Percentiles rank a stretch among this genome's conserved stretches.
Conservation (phyloP, 2,113 vertebrate genomes). For the Patagioenas fasciata region DNA sequence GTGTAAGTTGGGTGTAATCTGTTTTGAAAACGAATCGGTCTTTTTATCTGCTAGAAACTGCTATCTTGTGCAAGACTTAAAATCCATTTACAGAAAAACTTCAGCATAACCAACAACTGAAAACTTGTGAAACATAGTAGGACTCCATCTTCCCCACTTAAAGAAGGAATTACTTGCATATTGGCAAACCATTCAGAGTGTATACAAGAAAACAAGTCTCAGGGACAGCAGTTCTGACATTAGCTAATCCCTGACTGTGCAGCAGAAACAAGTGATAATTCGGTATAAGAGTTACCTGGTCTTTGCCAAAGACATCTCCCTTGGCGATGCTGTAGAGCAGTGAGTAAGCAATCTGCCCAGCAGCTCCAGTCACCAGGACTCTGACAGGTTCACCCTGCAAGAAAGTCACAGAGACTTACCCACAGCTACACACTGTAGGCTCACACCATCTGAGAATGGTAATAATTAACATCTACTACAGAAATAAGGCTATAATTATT, state of each 20-base stretch:
- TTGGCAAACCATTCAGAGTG: neutral
- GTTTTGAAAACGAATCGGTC: neutral
- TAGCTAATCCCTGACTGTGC: neutral
- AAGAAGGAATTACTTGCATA: neutral
- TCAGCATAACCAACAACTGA: neutral
- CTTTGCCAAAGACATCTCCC: conserved; percentile 95
- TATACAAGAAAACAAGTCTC: neutral
- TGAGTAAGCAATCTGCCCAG: conserved; percentile 96
- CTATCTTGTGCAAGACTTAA: neutral
- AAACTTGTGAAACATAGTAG: neutral
- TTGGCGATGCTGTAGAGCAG: conserved; percentile 94
- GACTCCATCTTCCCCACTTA: neutral
- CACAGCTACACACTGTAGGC: neutral
- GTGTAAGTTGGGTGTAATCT: neutral
- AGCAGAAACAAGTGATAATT: neutral
- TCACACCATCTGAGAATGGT: neutral
- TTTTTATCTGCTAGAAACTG: neutral
- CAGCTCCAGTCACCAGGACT: conserved; percentile 95
- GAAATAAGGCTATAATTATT: neutral
- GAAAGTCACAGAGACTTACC: neutral
- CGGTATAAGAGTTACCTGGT: conserved; percentile 84
- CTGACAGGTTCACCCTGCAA: conserved; percentile 86
- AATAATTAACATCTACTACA: neutral
- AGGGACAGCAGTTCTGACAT: neutral
- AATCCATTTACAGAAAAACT: neutral